Evolutionary conservation across 2,888 invertebrate species (phyloP), one percentile per base, ranked within the genome.

Genomic region (Celastrina argiolus): DNA sequence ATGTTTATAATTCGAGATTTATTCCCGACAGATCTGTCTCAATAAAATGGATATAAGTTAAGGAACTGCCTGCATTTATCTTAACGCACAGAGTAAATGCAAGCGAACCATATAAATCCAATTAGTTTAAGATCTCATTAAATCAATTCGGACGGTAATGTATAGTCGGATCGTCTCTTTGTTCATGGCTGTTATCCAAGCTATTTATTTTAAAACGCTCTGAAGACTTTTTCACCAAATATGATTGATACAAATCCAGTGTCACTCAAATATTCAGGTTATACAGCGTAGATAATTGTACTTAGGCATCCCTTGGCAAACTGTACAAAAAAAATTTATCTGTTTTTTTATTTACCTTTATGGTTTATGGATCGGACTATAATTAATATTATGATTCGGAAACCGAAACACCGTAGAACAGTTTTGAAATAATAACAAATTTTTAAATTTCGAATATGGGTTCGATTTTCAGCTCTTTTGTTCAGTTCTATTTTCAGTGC

Each of bases 101-200:
- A 82, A 82, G 80, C 81, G 79, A 78, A 85, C 80, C 81, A 81
- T 81, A 83, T 80, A 82, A 83, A 84, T 88, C 82, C 82, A 88
- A 88, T 89, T 88, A 88, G 82, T 84, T 87, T 84, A 86, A 84
- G 83, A 83, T 84, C 81, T 83, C 82, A 82, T 84, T 89, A 87
- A 88, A 88, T 88, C 88, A 87, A 87, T 86, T 87, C 82, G 76
- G 86, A 86, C 88, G 86, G 85, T 85, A 83, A 88, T 80, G 81
- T 85, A 88, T 82, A 78, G 82, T 75, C 75, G 77, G 76, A 75
- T 76, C 78, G 77, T 73, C 77, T 82, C 83, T 87, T 87, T 89
- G 86, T 87, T 85, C 85, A 83, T 87, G 88, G 88, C 87, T 80
- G 75, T 78, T 75, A 81, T 88, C 87, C 88, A 89, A 87, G 83